A percentile compares a stretch with the other conserved stretches of the same genome.
These are phyloP conservation scores for Thermophis baileyi DNA, from an alignment of 2,113 vertebrate species.

Conservation along the genomic window DNA sequence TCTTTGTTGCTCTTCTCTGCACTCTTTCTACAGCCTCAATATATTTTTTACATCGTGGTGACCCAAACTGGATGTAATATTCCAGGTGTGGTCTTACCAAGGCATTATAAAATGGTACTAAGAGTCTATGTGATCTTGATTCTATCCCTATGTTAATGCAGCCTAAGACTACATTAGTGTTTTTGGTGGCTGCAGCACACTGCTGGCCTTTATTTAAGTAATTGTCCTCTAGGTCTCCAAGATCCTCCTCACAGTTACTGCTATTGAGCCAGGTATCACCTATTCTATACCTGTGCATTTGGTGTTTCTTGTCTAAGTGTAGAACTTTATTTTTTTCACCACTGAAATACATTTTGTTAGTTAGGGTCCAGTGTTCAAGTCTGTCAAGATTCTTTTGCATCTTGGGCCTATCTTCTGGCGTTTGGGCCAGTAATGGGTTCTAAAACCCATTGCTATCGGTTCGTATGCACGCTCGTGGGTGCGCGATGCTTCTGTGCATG, in stretches of 20 bases:
- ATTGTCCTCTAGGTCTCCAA: not conserved
- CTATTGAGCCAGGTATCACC: not conserved
- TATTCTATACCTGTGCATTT: not conserved
- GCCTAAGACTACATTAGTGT: not conserved
- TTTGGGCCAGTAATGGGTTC: no score
- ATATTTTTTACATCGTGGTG: not conserved
- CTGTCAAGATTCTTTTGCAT: not conserved
- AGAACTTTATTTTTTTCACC: not conserved
- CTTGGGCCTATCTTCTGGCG: not conserved
- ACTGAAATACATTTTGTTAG: not conserved
- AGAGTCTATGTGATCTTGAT: not conserved
- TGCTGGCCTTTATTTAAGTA: not conserved
- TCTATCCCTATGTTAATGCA: not conserved
- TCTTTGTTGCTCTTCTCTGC: not conserved
- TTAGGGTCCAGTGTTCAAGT: not conserved
- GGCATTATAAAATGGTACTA: not conserved
- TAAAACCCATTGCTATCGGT: no score
- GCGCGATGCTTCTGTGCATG: no score
- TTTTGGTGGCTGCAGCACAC: not conserved
- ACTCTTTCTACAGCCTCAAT: not conserved
- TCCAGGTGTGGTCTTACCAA: not conserved
- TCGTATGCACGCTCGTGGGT: no score
- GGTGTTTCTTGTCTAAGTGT: not conserved
- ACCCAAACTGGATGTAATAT: not conserved
- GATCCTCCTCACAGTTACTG: not conserved